Conservation (phyloP, 1,140 invertebrate species). For the Sweltsa coloradensis region DNA sequence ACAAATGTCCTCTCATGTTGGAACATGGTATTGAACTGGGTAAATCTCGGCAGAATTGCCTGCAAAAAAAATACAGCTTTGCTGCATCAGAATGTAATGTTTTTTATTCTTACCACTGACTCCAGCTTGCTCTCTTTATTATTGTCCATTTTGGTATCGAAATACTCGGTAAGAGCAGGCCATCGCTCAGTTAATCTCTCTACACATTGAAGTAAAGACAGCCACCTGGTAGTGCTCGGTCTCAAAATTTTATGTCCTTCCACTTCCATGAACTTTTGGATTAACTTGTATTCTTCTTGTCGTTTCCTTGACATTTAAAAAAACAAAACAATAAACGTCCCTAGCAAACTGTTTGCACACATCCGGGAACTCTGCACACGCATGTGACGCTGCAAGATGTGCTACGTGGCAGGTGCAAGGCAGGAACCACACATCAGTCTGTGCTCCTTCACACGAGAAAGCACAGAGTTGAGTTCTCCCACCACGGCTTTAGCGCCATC, state of each 20-base stretch:
- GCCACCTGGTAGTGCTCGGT: neutral
- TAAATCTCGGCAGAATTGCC: neutral
- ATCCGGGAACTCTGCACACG: conserved; percentile 2
- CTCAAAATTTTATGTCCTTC: conserved; percentile 7
- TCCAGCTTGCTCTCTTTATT: neutral
- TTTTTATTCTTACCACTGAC: neutral
- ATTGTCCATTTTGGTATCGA: neutral
- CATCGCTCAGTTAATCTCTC: neutral
- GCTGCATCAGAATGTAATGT: neutral
- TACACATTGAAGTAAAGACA: conserved; percentile 3
- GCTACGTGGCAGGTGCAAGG: conserved; percentile 14
- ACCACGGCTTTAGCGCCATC: conserved; percentile 11
- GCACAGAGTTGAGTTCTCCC: conserved; percentile 7
- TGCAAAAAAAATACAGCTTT: conserved; percentile 3
- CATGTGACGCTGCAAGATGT: conserved; percentile 10
- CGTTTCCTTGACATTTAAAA: conserved; percentile 4
- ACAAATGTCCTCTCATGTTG: conserved; percentile 1
- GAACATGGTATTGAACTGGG: neutral
- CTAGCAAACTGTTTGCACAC: neutral
- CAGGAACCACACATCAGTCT: conserved; percentile 1
- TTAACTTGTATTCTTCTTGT: neutral
- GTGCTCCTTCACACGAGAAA: conserved; percentile 1
- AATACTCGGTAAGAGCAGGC: neutral
- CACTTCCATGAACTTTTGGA: neutral
- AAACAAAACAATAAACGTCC: conserved; percentile 3